phyloP scores from a whole-genome alignment of 2,888 invertebrate genomes.

The Panorpa germanica region DNA sequence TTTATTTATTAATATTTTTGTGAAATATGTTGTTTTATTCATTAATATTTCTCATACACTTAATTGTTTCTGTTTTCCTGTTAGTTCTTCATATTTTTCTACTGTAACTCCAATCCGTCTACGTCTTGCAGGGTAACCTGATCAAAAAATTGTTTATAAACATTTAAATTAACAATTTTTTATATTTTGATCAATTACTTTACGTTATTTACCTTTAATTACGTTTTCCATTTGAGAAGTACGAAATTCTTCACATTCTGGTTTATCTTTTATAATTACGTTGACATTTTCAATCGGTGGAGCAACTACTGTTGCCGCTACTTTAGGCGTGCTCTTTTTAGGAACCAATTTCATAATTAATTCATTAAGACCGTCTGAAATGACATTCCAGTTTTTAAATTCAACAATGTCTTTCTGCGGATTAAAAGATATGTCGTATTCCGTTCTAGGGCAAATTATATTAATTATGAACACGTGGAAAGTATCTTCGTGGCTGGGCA shows the following conservation, averaged over 20 bases:
- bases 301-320: no score
- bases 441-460: conserved; percentile 30
- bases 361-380: no score
- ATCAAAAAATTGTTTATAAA: conserved; percentile 1
- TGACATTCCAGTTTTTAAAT: conserved; percentile 31
- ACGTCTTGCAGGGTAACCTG: conserved; percentile 11
- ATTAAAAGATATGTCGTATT: conserved; percentile 31
- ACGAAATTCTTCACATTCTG: conserved; percentile 18
- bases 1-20: conserved; percentile 9
- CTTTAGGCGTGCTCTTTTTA: no score
- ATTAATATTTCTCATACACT: no score
- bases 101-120: no score
- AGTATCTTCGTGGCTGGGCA: conserved; percentile 14
- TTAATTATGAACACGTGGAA: conserved; percentile 32
- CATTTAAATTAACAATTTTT: not conserved
- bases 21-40: conserved; percentile 4
- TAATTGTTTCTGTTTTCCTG: no score
- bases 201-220: conserved; percentile 22
- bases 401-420: conserved; percentile 29
- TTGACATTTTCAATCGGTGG: no score
- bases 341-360: no score
- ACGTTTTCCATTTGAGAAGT: conserved; percentile 24
- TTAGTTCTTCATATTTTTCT: no score
- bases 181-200: not conserved
- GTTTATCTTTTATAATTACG: no score